These are phyloP conservation scores for Albula glossodonta DNA, from an alignment of 2,113 vertebrate species.

Conservation along the genomic window DNA sequence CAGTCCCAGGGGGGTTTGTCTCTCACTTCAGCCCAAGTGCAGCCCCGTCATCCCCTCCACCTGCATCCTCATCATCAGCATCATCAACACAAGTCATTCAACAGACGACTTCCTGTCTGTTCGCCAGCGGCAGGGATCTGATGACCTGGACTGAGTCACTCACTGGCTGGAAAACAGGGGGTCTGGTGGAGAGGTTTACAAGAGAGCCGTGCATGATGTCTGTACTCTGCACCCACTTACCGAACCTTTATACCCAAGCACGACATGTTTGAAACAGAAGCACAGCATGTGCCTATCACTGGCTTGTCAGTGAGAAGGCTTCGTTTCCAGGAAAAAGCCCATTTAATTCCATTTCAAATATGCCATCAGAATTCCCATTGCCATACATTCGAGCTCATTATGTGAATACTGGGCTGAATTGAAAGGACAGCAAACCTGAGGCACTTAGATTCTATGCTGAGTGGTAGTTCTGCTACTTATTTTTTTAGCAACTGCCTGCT, in stretches of 20 bases:
- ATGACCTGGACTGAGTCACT: slow-evolving; percentile 69
- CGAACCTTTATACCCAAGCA: too few species aligned
- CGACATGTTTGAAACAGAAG: too few species aligned
- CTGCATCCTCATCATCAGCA: slow-evolving; percentile 61
- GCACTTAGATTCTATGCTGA: not conserved
- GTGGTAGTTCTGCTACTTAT: not conserved
- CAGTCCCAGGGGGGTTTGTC: not conserved
- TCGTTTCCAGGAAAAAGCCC: too few species aligned
- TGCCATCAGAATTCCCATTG: too few species aligned
- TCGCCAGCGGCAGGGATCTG: slow-evolving; percentile 73
- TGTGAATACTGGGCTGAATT: not conserved
- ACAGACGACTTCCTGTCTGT: slow-evolving; percentile 81
- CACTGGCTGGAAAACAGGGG: slow-evolving; percentile 59
- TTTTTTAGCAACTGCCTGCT: not conserved
- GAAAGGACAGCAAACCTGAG: not conserved
- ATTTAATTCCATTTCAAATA: too few species aligned
- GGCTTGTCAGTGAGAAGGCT: too few species aligned
- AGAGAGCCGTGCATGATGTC: not conserved
- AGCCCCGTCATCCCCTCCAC: slow-evolving; percentile 64
- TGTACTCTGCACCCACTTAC: too few species aligned
- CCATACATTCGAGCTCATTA: not conserved
- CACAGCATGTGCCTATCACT: too few species aligned
- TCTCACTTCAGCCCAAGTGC: slow-evolving; percentile 33
- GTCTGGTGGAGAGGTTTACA: slow-evolving; percentile 51
- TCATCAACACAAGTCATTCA: slow-evolving; percentile 76